Evolutionary conservation across 2,113 vertebrate species (phyloP).

Genomic region (Candoia aspera): DNA sequence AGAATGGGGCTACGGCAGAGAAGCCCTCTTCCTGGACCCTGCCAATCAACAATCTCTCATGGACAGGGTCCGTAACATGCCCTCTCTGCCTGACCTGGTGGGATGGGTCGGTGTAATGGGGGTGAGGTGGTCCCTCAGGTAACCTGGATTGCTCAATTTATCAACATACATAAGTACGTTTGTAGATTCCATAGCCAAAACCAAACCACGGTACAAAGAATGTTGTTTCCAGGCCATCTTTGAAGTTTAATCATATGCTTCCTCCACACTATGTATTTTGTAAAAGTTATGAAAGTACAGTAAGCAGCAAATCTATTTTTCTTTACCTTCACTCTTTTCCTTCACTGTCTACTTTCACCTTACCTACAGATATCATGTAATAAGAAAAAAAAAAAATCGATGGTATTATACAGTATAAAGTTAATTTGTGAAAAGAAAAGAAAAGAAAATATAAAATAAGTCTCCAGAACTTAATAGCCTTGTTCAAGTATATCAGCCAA

Average conservation of each 20-base stretch:
- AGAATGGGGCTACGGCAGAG: too few species aligned
- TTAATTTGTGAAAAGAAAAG: constrained; percentile 25
- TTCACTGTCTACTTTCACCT: not conserved
- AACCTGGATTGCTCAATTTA: not conserved
- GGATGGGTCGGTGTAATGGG: too few species aligned
- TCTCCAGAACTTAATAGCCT: constrained; percentile 38
- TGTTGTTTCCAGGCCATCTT: not conserved
- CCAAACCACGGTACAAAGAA: not conserved
- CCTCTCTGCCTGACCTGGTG: too few species aligned
- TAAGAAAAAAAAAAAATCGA: not conserved
- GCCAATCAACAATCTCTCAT: too few species aligned
- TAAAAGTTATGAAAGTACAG: not conserved
- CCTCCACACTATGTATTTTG: not conserved
- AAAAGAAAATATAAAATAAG: not conserved
- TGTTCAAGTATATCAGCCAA: constrained; percentile 42
- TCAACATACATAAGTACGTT: not conserved
- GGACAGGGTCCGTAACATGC: too few species aligned
- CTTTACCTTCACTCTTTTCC: not conserved
- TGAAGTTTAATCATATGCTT: not conserved
- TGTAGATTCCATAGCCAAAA: not conserved
- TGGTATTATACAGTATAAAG: constrained; percentile 25
- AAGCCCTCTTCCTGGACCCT: too few species aligned
- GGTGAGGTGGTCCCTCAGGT: too few species aligned
- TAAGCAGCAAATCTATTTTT: not conserved
- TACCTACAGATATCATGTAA: not conserved